Percentiles rank a stretch among this genome's conserved stretches.
Evolutionary conservation across 2,113 vertebrate genomes (phyloP).

Genomic region (Redunca redunca): DNA sequence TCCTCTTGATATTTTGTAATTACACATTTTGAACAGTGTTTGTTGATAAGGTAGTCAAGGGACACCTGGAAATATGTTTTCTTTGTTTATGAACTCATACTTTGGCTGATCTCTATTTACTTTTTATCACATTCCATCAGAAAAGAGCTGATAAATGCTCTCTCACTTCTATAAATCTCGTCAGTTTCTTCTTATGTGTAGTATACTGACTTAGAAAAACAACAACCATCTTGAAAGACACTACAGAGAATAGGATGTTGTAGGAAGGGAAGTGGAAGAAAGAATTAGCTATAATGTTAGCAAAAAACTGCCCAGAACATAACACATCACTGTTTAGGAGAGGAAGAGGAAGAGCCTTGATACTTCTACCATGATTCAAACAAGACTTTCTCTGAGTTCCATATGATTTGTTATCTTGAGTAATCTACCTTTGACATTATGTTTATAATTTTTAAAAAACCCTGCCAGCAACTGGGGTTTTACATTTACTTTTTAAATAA

Average conservation of each 20-base stretch:
- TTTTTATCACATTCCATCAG: constrained; percentile 74
- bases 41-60: constrained; percentile 73
- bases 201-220: neutral
- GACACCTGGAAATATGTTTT: constrained; percentile 59
- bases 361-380: neutral
- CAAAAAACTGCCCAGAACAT: neutral
- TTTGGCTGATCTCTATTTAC: constrained; percentile 68
- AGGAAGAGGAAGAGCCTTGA: neutral
- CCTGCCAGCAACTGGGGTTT: neutral
- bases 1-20: constrained; percentile 55
- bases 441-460: neutral
- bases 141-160: constrained; percentile 62
- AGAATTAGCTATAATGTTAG: neutral
- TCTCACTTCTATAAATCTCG: constrained; percentile 47
- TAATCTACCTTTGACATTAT: neutral
- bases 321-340: neutral
- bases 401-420: neutral
- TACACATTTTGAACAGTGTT: constrained; percentile 34
- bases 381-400: neutral
- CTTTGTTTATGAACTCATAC: constrained; percentile 55
- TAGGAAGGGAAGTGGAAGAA: neutral
- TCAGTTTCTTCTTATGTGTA: constrained; percentile 38
- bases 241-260: neutral
- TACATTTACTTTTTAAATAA: neutral
- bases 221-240: neutral